Base-by-base conservation (phyloP, 1,140 invertebrate species). In the Drosophila kanapiae region DNA sequence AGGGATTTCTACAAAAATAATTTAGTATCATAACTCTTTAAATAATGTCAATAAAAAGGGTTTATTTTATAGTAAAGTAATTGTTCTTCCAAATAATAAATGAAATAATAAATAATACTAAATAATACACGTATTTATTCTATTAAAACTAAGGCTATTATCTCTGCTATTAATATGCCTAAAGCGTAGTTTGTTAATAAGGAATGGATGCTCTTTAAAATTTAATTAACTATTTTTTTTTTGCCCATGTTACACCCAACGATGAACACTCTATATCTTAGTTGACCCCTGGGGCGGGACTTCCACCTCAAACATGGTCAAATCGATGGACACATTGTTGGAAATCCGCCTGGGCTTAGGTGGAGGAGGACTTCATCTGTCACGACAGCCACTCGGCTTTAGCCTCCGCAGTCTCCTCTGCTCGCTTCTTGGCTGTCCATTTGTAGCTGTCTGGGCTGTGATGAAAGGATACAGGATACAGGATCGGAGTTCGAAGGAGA, bases 261-360 rank as follows among this genome's bases (percentile, higher is more conserved):
- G 33, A 11, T 16, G 29, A 11, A 10, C 29, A 10, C n/a, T 11
- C 45, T n/a, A 10, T 13, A 37, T n/a, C 14, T 3, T 23, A 56
- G 53, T 23, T 37, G 33, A 54, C 51, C 51, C 33, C 33, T 6
- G n/a, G 33, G 13, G 33, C 11, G 6, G 16, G 11, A 35, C 51
- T 54, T 14, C 18, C 35, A 54, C 53, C 53, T 61, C 13, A 64
- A 64, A 42, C 18, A 23, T 42, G 13, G 14, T 27, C 56, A n/a
- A 31, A 64, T 64, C 37, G 37, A 64, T 61, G 56, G 37, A 33
- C 37, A 63, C 53, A 60, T 63, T 60, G 33, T 60, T 60, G 29
- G 18, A 13, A 38, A 40, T 60, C 54, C 16, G 8, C 5, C 18
- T 45, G 53, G 53, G 14, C 53, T 56, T n/a, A 10, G 51, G 33